Evolutionary conservation across 2,797 vertebrate species (phyloP), one percentile per base, ranked within the genome.

Genomic region (Malurus leucopterus): DNA sequence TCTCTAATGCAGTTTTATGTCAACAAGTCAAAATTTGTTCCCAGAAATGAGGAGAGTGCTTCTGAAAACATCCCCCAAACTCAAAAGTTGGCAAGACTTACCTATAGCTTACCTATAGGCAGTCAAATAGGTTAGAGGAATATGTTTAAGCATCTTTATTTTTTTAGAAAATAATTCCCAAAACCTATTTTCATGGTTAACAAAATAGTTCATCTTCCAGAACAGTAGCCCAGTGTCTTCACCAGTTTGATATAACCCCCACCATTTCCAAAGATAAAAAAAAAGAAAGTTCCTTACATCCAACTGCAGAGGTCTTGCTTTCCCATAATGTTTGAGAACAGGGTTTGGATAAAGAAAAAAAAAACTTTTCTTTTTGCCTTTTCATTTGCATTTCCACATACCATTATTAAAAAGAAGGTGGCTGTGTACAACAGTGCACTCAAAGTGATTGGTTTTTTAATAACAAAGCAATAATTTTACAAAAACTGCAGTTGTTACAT

Each of bases 381-480:
- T 57, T 6, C 22, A 44, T 68, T 67, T 82, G 4, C 13, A 44
- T 57, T 86, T 80, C 11, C 15, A 38, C 19, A 55, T 40, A 15
- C 14, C 3, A 3, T 44, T 63, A 57, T 73, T 74, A 86, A 84
- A 67, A 82, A 69, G 26, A 75, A 81, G 22, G 34, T 55, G 23
- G 6, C 20, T 71, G 38, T 27, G 17, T 47, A 54, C 20, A 77
- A 34, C 20, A 55, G 12, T 30, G 32, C 36, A 44, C 8, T 46
- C 38, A 50, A 62, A 82, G 4, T 68, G 6, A 55, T 58, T 74
- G 43, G 2, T 44, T 72, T 86, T 77, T 89, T 61, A 84, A 84
- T 89, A 85, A 88, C 2, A 2, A 89, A 81, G 61, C 38, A 83
- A 59, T 77, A 91, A 78, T 88, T 94, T 63, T 93, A 57, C 84